Percentiles rank a stretch among this genome's conserved stretches.
Evolutionary conservation across 1,140 invertebrate genomes (phyloP).

Genomic region (Diabrotica virgifera): DNA sequence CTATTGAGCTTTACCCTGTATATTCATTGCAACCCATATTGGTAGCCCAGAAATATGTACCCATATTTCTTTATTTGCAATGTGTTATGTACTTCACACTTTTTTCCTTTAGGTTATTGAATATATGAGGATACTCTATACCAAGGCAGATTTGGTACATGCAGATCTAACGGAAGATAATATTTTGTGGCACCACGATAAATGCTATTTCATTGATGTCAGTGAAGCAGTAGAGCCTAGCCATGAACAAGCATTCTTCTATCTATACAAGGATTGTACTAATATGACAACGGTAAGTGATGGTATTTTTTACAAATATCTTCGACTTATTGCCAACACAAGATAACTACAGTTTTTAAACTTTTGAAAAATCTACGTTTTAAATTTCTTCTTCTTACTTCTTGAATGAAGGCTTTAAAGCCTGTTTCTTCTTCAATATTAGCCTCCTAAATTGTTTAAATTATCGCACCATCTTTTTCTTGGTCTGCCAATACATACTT

Average conservation of each 20-base stretch:
- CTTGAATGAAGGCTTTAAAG: too few relatives aligned
- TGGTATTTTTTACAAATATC: background rate
- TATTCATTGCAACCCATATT: conserved; percentile 74
- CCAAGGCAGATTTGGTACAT: conserved; percentile 78
- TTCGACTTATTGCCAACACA: too few relatives aligned
- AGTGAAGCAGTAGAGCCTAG: conserved; percentile 84
- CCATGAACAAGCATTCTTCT: conserved; percentile 78
- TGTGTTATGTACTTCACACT: conserved; percentile 88
- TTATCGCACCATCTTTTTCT: too few relatives aligned
- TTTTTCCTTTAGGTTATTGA: conserved; percentile 74
- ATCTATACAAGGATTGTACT: conserved; percentile 77
- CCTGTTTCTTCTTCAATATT: too few relatives aligned
- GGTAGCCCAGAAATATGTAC: conserved; percentile 70
- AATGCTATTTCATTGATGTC: conserved; percentile 88
- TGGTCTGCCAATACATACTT: too few relatives aligned
- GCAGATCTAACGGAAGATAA: conserved; percentile 94
- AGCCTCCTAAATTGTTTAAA: too few relatives aligned
- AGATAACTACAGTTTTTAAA: too few relatives aligned
- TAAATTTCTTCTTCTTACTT: too few relatives aligned
- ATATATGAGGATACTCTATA: conserved; percentile 72
- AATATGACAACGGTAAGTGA: conserved; percentile 69
- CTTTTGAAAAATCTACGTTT: too few relatives aligned
- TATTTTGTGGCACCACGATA: conserved; percentile 74
- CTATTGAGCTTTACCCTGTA: too few relatives aligned
- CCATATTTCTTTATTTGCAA: conserved; percentile 74